Percentiles rank a stretch among this genome's conserved stretches.
Evolutionary conservation across 2,888 invertebrate species (phyloP).

Genomic region (Laspeyria flexula): DNA sequence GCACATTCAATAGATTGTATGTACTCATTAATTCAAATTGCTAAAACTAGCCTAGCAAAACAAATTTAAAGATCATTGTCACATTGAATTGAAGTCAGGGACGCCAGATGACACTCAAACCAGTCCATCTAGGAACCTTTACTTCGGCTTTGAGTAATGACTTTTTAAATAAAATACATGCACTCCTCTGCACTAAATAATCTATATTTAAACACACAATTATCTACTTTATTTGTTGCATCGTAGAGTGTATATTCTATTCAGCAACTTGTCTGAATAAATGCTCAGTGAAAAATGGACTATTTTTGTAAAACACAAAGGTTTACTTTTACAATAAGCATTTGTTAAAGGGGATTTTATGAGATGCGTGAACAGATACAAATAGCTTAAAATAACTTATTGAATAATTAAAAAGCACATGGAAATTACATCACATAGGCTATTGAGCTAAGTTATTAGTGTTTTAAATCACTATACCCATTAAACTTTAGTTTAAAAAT

Average conservation of each 20-base stretch:
- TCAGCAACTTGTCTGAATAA: too few species aligned
- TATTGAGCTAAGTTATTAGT: too few species aligned
- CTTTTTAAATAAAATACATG: slow-evolving; percentile 20
- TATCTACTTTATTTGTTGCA: background rate
- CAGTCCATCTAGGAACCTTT: slow-evolving; percentile 37
- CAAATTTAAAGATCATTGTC: slow-evolving; percentile 16
- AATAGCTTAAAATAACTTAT: too few species aligned
- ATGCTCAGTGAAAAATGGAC: too few species aligned
- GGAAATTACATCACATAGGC: too few species aligned
- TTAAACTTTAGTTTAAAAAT: too few species aligned
- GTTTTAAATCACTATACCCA: too few species aligned
- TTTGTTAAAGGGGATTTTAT: too few species aligned
- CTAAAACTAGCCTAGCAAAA: background rate
- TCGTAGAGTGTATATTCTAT: background rate
- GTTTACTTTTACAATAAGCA: too few species aligned
- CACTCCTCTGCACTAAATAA: slow-evolving; percentile 15
- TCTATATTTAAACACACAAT: background rate
- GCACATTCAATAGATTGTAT: background rate
- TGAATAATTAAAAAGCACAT: too few species aligned
- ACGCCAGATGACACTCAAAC: slow-evolving; percentile 26
- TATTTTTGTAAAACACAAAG: too few species aligned
- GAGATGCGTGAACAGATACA: too few species aligned
- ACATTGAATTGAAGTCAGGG: slow-evolving; percentile 30
- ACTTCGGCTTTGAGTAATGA: slow-evolving; percentile 22
- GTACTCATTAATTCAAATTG: background rate